Percentiles rank a stretch among this genome's conserved stretches.
These are phyloP conservation scores for Mormyrops boulengeri DNA, from an alignment of 2,797 vertebrate species.

Conservation along the genomic window DNA sequence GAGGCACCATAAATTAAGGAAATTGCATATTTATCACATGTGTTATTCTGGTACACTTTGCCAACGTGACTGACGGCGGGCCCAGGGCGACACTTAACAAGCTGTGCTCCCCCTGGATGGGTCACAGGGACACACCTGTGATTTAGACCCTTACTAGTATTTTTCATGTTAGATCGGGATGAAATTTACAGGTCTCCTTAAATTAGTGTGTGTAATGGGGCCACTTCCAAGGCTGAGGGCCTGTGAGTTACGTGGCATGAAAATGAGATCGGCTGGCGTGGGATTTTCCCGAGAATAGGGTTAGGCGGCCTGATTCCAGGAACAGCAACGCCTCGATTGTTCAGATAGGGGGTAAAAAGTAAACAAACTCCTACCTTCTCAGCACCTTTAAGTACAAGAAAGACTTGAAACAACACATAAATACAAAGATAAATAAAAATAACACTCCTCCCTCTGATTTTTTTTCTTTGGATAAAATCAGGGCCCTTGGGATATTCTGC, in stretches of 20 bases:
- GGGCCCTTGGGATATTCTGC: conserved; percentile 13
- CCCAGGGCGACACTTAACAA: conserved; percentile 59
- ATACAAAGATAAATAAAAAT: conserved; percentile 25
- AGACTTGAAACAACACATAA: conserved; percentile 29
- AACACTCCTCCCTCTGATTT: not conserved
- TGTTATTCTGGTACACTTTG: conserved; percentile 94
- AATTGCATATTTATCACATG: conserved; percentile 97
- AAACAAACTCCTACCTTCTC: conserved; percentile 31
- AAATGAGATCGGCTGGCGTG: conserved; percentile 39
- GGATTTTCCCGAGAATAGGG: not conserved
- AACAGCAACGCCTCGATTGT: conserved; percentile 65
- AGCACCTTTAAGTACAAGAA: conserved; percentile 32
- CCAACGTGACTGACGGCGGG: conserved; percentile 73
- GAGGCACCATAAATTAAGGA: conserved; percentile 93
- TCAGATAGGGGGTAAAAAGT: conserved; percentile 41
- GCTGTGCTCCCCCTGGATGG: conserved; percentile 49
- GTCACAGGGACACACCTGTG: conserved; percentile 66
- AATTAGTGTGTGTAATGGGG: conserved; percentile 49
- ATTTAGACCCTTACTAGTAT: conserved; percentile 53
- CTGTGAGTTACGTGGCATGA: conserved; percentile 41
- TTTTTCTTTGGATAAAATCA: conserved; percentile 15
- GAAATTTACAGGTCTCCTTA: conserved; percentile 41
- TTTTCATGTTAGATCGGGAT: conserved; percentile 35
- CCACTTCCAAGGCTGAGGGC: conserved; percentile 36
- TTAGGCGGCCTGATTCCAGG: conserved; percentile 48